Evolutionary conservation across 2,888 invertebrate genomes (phyloP).

Genomic region (Exocentrus adspersus): DNA sequence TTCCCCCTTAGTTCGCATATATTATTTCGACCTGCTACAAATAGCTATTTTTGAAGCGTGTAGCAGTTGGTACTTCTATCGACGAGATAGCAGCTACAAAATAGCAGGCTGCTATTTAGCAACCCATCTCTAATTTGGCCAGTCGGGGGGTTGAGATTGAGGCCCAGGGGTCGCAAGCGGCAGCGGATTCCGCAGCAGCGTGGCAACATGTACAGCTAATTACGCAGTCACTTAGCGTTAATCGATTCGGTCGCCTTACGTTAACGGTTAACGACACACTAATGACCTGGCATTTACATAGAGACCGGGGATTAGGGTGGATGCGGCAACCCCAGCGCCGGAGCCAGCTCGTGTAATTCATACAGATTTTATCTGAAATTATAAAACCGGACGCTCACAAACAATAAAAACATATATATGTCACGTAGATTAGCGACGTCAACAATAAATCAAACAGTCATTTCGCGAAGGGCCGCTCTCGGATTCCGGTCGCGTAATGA

Average conservation of each 20-base stretch:
- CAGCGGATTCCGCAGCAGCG: conserved; percentile 37
- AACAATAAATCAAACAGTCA: conserved; percentile 65
- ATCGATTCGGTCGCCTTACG: conserved; percentile 66
- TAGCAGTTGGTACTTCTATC: too few species aligned
- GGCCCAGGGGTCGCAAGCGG: conserved; percentile 33
- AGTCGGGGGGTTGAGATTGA: conserved; percentile 46
- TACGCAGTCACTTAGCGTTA: conserved; percentile 67
- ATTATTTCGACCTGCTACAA: too few species aligned
- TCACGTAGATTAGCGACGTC: conserved; percentile 65
- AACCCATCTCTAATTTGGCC: conserved; percentile 58
- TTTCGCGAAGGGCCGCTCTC: conserved; percentile 57
- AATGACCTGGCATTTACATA: conserved; percentile 65
- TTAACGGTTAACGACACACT: conserved; percentile 66
- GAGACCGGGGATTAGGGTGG: conserved; percentile 51
- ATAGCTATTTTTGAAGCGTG: too few species aligned
- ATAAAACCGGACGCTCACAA: conserved; percentile 63
- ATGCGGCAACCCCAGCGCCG: conserved; percentile 4
- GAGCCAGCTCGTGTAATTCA: conserved; percentile 54
- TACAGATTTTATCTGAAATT: conserved; percentile 63
- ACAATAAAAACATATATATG: conserved; percentile 65
- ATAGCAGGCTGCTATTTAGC: too few species aligned
- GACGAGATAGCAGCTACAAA: too few species aligned
- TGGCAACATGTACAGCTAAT: conserved; percentile 64
- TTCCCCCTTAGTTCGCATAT: too few species aligned
- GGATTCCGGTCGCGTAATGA: conserved; percentile 15